Evolutionary conservation across 2,797 vertebrate genomes (phyloP), one percentile per base, ranked within the genome.

Genomic region (Centroberyx gerrardi): DNA sequence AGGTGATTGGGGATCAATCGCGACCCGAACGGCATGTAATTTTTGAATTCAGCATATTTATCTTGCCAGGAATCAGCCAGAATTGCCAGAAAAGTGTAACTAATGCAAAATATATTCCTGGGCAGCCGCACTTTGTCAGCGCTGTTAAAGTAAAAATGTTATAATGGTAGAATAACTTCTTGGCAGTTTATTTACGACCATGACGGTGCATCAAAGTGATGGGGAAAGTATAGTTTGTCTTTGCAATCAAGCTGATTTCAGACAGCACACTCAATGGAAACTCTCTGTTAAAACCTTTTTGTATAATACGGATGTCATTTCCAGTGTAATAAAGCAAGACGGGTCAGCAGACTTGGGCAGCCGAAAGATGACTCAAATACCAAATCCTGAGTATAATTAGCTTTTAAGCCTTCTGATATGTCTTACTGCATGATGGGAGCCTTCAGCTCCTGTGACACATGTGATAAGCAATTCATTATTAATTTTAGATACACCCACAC

Each of bases 351-450:
- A 60, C 40, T 61, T 12, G 9, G 53, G 29, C 27, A n/a, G 36
- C 56, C 17, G 13, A 60, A 51, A 69, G 51, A 80, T 61, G 69
- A 82, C 56, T 78, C 46, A 80, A 83, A 52, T 61, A 70, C 74
- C 66, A 71, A 78, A 81, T 86, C 76, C 72, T 6, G 0, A 55
- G 40, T 61, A 52, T 88, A 87, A 90, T 90, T 84, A 87, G 62
- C 85, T 86, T 84, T 83, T 90, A 89, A 90, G 74, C 74, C 69
- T 51, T 80, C 72, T 17, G 33, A 44, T 74, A 70, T 72, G 60
- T n/a, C 52, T 72, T 77, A 63, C 77, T 72, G 62, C 46, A 52
- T 74, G 72, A 75, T 74, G 62, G 22, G 38, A 72, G 53, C 62
- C 68, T 66, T 83, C 62, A 70, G 13, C 71, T 73, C 49, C 38